These are phyloP conservation scores for Lagenorhynchus albirostris DNA, from an alignment of 2,113 vertebrate genomes.

Conservation along the genomic window DNA sequence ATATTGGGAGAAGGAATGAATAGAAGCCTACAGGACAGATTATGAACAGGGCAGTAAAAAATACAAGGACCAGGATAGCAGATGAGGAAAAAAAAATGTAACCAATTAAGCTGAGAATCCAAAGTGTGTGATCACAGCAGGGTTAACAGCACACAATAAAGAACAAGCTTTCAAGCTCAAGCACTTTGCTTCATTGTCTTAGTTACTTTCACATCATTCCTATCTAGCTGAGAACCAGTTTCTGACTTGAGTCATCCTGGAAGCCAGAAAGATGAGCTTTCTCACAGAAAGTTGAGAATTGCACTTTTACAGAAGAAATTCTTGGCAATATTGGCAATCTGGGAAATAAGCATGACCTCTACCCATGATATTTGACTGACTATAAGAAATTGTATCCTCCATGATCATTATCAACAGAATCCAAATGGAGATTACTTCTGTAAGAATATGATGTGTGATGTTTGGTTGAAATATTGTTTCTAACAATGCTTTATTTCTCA, in stretches of 20 bases:
- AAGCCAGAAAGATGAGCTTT: neutral
- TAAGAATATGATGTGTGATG: neutral
- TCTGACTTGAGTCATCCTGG: neutral
- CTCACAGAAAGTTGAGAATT: neutral
- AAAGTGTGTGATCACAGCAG: neutral
- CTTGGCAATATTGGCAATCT: neutral
- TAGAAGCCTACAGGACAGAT: neutral
- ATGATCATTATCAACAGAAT: neutral
- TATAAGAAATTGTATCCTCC: neutral
- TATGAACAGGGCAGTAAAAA: neutral
- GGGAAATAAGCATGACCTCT: neutral
- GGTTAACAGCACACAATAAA: neutral
- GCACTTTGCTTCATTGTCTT: neutral
- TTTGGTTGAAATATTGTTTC: neutral
- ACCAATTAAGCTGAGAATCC: neutral
- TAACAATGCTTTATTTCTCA: neutral
- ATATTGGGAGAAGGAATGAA: neutral
- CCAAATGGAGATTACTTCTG: neutral
- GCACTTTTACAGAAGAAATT: neutral
- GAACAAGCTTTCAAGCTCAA: neutral
- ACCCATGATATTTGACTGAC: neutral
- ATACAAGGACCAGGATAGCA: neutral
- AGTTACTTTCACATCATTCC: neutral
- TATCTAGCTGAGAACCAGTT: neutral
- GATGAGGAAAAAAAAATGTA: neutral